These are phyloP conservation scores for Drosophila quasianomalipes DNA, from an alignment of 2,888 invertebrate genomes.

Conservation along the genomic window DNA sequence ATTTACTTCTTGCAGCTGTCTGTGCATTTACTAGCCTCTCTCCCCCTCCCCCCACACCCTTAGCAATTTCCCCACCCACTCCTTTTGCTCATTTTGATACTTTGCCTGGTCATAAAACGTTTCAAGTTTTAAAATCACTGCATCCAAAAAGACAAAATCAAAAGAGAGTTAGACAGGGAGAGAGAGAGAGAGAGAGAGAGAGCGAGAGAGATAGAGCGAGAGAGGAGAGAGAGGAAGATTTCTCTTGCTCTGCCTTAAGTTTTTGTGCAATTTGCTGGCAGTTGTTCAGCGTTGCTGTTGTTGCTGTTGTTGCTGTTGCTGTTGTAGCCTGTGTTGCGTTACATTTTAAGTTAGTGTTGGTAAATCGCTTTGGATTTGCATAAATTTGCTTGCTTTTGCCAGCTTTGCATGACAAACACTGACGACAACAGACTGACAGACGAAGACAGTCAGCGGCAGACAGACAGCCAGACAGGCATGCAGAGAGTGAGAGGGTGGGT, in stretches of 20 bases:
- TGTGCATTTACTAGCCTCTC: conserved; percentile 61
- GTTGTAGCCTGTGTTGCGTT: conserved; percentile 52
- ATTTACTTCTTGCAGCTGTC: conserved; percentile 70
- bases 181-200: not conserved
- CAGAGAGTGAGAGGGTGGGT: not conserved
- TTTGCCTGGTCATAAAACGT: conserved; percentile 58
- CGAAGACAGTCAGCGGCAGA: conserved; percentile 10
- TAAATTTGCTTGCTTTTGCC: conserved; percentile 72
- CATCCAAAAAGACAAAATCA: conserved; percentile 49
- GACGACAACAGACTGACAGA: conserved; percentile 44
- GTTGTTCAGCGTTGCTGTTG: conserved; percentile 40
- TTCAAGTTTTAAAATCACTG: conserved; percentile 71
- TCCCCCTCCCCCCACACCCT: not conserved
- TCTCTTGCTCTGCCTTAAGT: conserved; percentile 59
- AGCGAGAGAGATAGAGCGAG: not conserved
- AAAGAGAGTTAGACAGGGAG: not conserved
- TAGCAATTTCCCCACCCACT: not conserved
- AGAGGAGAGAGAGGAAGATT: no score
- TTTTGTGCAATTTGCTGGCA: conserved; percentile 76
- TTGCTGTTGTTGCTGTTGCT: conserved; percentile 36
- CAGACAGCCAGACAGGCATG: conserved; percentile 9
- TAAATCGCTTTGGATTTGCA: conserved; percentile 80
- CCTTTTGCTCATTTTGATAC: conserved; percentile 30
- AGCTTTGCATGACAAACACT: conserved; percentile 62
- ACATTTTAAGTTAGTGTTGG: conserved; percentile 80